These are phyloP conservation scores for Tupiocoris notatus DNA, from an alignment of 2,888 invertebrate species.

Conservation along the genomic window DNA sequence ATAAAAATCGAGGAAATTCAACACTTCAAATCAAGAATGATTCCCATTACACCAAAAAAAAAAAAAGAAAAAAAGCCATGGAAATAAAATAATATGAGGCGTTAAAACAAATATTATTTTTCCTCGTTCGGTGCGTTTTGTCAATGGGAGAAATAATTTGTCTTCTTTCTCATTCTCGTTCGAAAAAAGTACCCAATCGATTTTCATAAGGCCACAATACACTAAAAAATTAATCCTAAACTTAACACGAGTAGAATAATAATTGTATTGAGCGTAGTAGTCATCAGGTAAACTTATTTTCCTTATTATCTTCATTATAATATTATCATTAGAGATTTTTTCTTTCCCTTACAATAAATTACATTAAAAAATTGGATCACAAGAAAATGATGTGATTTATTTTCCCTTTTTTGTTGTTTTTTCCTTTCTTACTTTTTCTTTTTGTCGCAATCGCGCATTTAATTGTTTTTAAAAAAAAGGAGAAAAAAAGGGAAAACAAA, in stretches of 20 bases:
- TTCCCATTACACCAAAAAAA: too few relatives aligned
- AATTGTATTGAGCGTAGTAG: slow-evolving; percentile 41
- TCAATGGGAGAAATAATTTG: neutral
- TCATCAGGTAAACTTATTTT: slow-evolving; percentile 39
- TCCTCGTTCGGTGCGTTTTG: neutral
- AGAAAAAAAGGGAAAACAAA: slow-evolving; percentile 18
- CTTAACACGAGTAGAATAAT: slow-evolving; percentile 36
- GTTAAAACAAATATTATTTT: too few relatives aligned
- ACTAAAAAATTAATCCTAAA: slow-evolving; percentile 37
- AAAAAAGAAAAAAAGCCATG: neutral
- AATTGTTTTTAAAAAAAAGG: slow-evolving; percentile 13
- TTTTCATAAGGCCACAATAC: slow-evolving; percentile 39
- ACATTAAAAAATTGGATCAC: slow-evolving; percentile 34
- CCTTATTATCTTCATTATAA: slow-evolving; percentile 34
- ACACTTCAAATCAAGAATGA: too few relatives aligned
- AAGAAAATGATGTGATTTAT: slow-evolving; percentile 37
- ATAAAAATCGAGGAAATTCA: too few relatives aligned
- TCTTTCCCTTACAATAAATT: slow-evolving; percentile 15
- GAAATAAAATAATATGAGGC: too few relatives aligned
- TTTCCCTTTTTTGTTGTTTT: slow-evolving; percentile 3
- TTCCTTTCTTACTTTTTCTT: neutral
- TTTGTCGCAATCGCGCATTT: neutral
- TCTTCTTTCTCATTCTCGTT: neutral
- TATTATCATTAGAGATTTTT: slow-evolving; percentile 34
- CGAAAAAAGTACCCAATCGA: slow-evolving; percentile 26